Base-by-base conservation (phyloP, 2,797 vertebrate genomes). In the Chelon labrosus region DNA sequence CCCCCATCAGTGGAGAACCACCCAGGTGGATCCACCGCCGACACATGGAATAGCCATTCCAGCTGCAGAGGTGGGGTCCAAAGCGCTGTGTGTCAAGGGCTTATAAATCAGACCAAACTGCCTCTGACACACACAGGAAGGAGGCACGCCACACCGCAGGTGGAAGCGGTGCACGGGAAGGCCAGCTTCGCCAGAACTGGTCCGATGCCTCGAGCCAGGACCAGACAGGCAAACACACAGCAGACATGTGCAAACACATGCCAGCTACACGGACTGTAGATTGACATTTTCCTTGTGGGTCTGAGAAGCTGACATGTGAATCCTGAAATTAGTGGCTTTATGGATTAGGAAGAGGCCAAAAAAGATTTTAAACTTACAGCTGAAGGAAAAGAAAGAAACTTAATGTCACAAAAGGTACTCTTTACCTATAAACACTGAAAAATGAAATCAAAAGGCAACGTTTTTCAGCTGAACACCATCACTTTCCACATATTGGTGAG, bases 31-130 rank as follows among this genome's bases (percentile, higher is more conserved):
- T 89, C 85, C 85, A 83, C 89, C 85, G 75, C 85, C 83, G 51
- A 92, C 93, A 93, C 91, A 94, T 93, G 93, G 92, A 92, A 93
- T 93, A 92, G 84, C 91, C 89, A 93, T 94, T 90, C 79, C 79
- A 82, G 83, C 79, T 71, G 83, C 82, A 84, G 88, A 90, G 91
- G 90, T 88, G 90, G 89, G 90, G 91, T 90, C 89, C 85, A 84
- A 70, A 85, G 85, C 67, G 22, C 80, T 20, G 87, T 87, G 88
- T 91, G 89, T 89, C 88, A 83, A 85, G 89, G 83, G 80, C 85
- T 88, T 87, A 92, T 94, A 94, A 94, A 94, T 94, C 89, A 94
- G 90, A 70, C 86, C 88, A 88, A 91, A 90, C 88, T 80, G 89
- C 89, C 88, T 87, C 87, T 86, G 87, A 91, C 91, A 90, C 84